Conservation (phyloP, 2,797 vertebrate species). For the Apogon hyalosoma region DNA sequence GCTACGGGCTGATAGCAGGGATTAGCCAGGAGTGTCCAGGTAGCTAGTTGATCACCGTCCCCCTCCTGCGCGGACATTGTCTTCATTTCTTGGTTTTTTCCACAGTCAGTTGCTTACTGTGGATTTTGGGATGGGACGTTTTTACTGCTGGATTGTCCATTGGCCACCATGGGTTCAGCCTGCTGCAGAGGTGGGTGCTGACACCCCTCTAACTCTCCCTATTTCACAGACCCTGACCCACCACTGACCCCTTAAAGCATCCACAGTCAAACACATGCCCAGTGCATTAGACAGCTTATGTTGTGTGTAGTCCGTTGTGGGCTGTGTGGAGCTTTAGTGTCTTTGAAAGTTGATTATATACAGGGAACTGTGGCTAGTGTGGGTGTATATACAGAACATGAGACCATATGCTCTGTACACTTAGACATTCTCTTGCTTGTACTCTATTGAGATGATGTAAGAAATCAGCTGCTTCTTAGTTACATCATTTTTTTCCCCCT, state of each 20-base stretch:
- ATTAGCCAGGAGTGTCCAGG: constrained; percentile 11
- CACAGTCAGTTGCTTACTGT: not conserved
- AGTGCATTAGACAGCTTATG: constrained; percentile 7
- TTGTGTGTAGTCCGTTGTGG: constrained; percentile 10
- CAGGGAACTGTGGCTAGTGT: not conserved
- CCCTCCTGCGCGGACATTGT: not conserved
- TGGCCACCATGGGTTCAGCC: constrained; percentile 89
- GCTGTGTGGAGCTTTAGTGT: constrained; percentile 17
- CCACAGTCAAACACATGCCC: not conserved
- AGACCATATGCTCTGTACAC: constrained; percentile 20
- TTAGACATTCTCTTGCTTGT: constrained; percentile 23
- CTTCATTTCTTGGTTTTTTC: constrained; percentile 1
- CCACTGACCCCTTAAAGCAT: not conserved
- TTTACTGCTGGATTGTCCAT: constrained; percentile 69
- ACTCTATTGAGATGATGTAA: constrained; percentile 40
- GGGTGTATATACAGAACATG: not conserved
- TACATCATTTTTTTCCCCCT: constrained; percentile 7
- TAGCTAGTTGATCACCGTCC: not conserved
- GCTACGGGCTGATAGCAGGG: not conserved
- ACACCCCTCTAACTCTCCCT: not conserved
- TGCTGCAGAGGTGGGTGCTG: constrained; percentile 88
- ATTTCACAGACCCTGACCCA: no score
- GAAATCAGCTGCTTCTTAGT: constrained; percentile 20
- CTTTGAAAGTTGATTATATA: constrained; percentile 15
- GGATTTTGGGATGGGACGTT: constrained; percentile 78